A percentile compares a stretch with the other conserved stretches of the same genome.
These are phyloP conservation scores for Pyrgus malvae DNA, from an alignment of 2,888 invertebrate genomes.

Conservation along the genomic window DNA sequence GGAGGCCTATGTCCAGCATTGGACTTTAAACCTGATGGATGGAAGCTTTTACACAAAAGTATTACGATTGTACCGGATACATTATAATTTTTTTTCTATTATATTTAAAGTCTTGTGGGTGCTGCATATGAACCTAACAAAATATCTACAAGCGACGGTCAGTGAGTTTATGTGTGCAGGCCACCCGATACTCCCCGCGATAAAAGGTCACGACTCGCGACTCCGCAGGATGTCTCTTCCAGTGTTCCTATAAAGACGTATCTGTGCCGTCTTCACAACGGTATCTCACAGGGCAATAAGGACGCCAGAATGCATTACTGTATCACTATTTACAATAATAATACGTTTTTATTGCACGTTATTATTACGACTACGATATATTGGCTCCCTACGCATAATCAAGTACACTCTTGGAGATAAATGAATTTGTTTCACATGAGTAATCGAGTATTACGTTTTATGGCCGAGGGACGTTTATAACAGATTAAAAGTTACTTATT, in stretches of 20 bases:
- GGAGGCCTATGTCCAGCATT: too few species aligned
- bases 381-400: background rate
- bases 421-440: conserved; percentile 13
- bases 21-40: too few species aligned
- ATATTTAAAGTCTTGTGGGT: too few species aligned
- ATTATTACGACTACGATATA: conserved; percentile 2
- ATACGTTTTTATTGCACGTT: conserved; percentile 19
- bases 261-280: conserved; percentile 29
- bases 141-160: background rate
- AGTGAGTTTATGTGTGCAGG: background rate
- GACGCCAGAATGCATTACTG: conserved; percentile 37
- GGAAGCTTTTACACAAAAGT: too few species aligned
- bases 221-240: conserved; percentile 38
- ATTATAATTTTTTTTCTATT: too few species aligned
- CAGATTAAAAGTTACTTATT: conserved; percentile 14
- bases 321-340: conserved; percentile 21
- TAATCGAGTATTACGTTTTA: conserved; percentile 15
- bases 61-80: too few species aligned
- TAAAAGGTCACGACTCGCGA: conserved; percentile 44
- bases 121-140: background rate
- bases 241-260: conserved; percentile 31
- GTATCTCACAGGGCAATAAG: conserved; percentile 43
- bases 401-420: background rate
- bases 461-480: conserved; percentile 15
- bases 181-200: conserved; percentile 17